These are phyloP conservation scores for Hirtodrosophila duncani DNA, from an alignment of 2,888 invertebrate species.

Conservation along the genomic window DNA sequence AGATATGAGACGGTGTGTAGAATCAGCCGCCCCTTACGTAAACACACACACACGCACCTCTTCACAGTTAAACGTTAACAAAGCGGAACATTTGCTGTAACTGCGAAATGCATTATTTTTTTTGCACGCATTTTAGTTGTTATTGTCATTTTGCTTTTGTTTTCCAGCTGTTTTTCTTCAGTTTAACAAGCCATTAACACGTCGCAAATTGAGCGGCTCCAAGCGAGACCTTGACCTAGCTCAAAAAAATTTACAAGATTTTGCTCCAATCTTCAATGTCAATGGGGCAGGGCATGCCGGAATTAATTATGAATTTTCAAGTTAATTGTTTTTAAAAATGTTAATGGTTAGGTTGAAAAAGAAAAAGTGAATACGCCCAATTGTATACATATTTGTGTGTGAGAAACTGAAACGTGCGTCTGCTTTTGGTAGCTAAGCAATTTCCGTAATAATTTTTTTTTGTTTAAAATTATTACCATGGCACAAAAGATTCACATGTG, in stretches of 20 bases:
- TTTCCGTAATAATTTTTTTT: conserved; percentile 55
- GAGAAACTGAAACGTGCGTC: conserved; percentile 43
- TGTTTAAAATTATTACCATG: conserved; percentile 46
- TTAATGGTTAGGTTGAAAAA: no score
- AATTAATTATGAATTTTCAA: conserved; percentile 23
- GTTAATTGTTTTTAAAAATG: conserved; percentile 25
- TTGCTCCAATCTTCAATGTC: conserved; percentile 31
- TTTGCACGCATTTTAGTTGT: conserved; percentile 35
- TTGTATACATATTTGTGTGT: conserved; percentile 18
- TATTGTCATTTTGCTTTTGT: conserved; percentile 15
- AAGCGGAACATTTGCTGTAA: conserved; percentile 37
- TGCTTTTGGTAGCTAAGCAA: conserved; percentile 20
- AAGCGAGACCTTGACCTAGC: conserved; percentile 49
- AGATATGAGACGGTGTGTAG: no score
- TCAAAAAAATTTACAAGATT: neutral
- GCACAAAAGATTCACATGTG: conserved; percentile 50
- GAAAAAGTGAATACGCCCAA: conserved; percentile 15
- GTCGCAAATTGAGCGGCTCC: conserved; percentile 12
- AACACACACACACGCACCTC: conserved; percentile 9
- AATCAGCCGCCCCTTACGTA: conserved; percentile 1
- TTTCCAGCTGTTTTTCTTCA: conserved; percentile 3
- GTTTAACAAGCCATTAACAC: conserved; percentile 47
- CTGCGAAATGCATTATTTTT: conserved; percentile 21
- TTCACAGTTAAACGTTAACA: conserved; percentile 30
- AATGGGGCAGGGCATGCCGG: conserved; percentile 30